Evolutionary conservation across 2,113 vertebrate genomes (phyloP).

Genomic region (Saguinus midas): DNA sequence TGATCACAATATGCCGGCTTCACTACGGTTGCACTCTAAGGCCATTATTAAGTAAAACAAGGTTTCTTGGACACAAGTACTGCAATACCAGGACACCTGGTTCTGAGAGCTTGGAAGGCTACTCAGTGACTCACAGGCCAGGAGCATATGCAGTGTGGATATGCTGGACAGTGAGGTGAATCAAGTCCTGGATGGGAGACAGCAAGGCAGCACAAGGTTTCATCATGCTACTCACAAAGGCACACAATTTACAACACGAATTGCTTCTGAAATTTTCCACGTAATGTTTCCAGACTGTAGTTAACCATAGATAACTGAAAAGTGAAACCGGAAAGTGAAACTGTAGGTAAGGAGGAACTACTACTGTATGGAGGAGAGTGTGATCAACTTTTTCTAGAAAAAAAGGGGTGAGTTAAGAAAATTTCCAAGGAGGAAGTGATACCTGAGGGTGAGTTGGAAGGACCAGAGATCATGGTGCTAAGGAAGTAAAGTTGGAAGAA

Average conservation of each 20-base stretch:
- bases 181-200: neutral
- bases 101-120: neutral
- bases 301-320: neutral
- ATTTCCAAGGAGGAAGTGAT: neutral
- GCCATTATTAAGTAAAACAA: neutral
- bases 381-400: neutral
- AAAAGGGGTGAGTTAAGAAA: neutral
- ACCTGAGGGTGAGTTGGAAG: neutral
- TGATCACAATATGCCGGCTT: neutral
- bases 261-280: neutral
- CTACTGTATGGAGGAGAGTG: neutral
- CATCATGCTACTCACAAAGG: neutral
- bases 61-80: neutral
- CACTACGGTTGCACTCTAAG: neutral
- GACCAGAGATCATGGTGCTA: fast-evolving
- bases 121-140: neutral
- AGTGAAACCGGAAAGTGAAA: neutral
- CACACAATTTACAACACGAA: neutral
- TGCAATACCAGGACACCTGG: neutral
- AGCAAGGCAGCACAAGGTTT: neutral
- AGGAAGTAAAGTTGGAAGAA: neutral
- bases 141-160: neutral
- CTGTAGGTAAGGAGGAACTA: neutral
- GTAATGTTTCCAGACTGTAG: neutral
- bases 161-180: neutral